A percentile compares a stretch with the other conserved stretches of the same genome.
These are phyloP conservation scores for Apistogramma diplotaenia DNA, from an alignment of 2,113 vertebrate species.

Conservation along the genomic window DNA sequence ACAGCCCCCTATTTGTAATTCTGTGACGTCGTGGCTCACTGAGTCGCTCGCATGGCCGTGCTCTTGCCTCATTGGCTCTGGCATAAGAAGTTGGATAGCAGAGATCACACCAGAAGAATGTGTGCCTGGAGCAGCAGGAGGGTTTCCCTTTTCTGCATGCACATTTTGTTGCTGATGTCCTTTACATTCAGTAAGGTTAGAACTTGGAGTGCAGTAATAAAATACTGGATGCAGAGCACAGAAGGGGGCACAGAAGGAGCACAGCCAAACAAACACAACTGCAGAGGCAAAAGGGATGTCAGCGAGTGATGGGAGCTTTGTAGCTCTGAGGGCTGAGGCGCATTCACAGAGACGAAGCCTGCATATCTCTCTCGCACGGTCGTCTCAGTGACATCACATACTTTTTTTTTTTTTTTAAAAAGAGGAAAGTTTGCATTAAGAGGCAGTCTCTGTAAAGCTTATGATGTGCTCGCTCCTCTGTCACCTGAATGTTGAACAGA, in stretches of 20 bases:
- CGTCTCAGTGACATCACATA: slow-evolving; percentile 5
- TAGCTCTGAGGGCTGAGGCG: not conserved
- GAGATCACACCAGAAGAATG: not conserved
- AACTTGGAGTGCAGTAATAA: not conserved
- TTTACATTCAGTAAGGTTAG: slow-evolving; percentile 12
- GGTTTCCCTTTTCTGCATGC: slow-evolving; percentile 1
- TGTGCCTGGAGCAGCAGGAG: slow-evolving; percentile 12
- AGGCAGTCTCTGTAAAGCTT: not conserved
- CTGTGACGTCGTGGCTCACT: slow-evolving; percentile 39
- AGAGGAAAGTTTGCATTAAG: slow-evolving; percentile 3
- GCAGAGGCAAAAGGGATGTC: not conserved
- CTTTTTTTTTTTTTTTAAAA: too few species aligned
- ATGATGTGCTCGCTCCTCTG: not conserved
- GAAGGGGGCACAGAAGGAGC: too few species aligned
- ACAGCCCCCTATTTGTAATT: slow-evolving; percentile 22
- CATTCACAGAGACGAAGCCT: not conserved
- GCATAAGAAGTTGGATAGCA: not conserved
- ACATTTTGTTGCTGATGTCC: slow-evolving; percentile 22
- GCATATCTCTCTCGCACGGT: not conserved
- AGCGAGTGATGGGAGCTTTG: not conserved
- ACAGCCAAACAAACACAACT: slow-evolving; percentile 6
- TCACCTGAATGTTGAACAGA: slow-evolving; percentile 3
- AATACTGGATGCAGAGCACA: not conserved
- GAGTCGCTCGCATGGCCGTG: not conserved
- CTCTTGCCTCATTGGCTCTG: slow-evolving; percentile 26